phyloP scores from a whole-genome alignment of 2,888 invertebrate genomes.

The Tipula lateralis region DNA sequence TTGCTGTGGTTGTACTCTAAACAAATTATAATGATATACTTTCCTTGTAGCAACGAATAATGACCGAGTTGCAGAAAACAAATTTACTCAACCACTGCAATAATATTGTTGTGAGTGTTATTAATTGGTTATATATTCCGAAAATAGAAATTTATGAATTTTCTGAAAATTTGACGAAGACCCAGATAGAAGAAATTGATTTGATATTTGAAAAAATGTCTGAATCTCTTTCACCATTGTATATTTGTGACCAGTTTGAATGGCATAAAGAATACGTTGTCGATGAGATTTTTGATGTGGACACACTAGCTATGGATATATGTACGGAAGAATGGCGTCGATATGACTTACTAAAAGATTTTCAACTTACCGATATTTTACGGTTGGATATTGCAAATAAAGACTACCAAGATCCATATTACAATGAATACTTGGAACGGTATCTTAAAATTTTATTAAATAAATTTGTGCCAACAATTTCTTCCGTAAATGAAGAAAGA shows the following conservation, averaged over 20 bases:
- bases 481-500: neutral
- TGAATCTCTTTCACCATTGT: neutral
- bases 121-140: neutral
- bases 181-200: neutral
- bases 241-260: neutral
- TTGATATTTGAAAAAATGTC: neutral
- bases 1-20: too few species aligned
- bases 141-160: neutral
- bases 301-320: neutral
- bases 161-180: neutral
- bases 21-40: too few species aligned
- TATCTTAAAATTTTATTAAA: neutral
- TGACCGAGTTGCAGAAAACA: too few species aligned
- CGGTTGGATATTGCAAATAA: neutral
- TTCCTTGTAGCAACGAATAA: too few species aligned
- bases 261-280: neutral
- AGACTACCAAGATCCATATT: neutral
- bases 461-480: neutral
- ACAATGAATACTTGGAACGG: neutral
- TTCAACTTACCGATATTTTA: neutral
- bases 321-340: neutral
- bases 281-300: neutral
- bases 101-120: neutral
- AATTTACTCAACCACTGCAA: neutral
- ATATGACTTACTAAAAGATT: neutral